Conservation (phyloP, 2,797 vertebrate species). For the Rhinella marina region DNA sequence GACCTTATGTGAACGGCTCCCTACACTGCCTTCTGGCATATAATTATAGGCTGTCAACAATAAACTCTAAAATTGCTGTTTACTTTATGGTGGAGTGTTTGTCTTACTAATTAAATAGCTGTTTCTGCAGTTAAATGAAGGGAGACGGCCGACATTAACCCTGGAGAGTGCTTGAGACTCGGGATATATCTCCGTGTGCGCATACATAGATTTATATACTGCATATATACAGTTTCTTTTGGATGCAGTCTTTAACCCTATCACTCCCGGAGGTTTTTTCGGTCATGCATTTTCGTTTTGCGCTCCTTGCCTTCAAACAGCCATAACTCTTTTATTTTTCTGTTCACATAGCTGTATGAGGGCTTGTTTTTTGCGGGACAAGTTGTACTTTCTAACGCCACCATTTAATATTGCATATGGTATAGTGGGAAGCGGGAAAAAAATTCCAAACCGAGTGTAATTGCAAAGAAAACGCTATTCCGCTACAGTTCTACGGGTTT, state of each 20-base stretch:
- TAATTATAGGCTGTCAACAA: constrained; percentile 56
- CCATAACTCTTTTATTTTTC: too few species aligned
- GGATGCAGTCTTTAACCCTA: neutral
- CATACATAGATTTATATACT: neutral
- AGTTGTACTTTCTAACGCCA: too few species aligned
- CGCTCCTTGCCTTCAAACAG: too few species aligned
- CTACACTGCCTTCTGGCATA: constrained; percentile 46
- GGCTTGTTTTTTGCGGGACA: too few species aligned
- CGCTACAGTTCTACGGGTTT: too few species aligned
- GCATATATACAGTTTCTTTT: neutral
- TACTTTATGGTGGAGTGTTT: constrained; percentile 56
- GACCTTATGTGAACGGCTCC: constrained; percentile 16
- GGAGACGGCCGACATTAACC: constrained; percentile 32
- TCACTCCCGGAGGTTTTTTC: too few species aligned
- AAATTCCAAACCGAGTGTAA: too few species aligned
- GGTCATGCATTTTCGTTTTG: too few species aligned
- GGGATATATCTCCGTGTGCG: neutral
- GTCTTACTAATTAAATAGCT: constrained; percentile 57
- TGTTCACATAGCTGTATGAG: too few species aligned
- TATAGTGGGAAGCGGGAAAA: too few species aligned
- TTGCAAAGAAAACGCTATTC: too few species aligned
- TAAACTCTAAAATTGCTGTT: constrained; percentile 59
- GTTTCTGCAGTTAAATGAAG: constrained; percentile 34
- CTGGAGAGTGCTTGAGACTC: neutral
- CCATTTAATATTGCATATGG: too few species aligned